Percentiles rank a stretch among this genome's conserved stretches.
Evolutionary conservation across 2,888 invertebrate species (phyloP).

Genomic region (Cerceris rybyensis): DNA sequence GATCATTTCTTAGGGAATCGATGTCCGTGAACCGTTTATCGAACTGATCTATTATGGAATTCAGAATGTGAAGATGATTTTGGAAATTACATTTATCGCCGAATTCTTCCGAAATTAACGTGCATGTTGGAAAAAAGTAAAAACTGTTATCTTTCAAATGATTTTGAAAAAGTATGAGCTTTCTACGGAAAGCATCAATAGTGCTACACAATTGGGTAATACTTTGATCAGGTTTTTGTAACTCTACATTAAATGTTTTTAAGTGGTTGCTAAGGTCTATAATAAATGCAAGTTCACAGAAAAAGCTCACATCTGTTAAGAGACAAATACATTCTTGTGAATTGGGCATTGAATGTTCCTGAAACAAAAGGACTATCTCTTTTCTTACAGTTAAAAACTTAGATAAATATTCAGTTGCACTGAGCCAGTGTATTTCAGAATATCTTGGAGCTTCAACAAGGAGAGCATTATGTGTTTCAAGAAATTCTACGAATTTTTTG

Average conservation of each 20-base stretch:
- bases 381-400: conserved; percentile 15
- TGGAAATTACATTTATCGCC: background rate
- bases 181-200: background rate
- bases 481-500: conserved; percentile 8
- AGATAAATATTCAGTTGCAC: conserved; percentile 4
- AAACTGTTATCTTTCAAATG: background rate
- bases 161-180: background rate
- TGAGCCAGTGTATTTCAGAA: conserved; percentile 5
- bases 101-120: background rate
- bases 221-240: background rate
- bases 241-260: background rate
- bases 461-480: conserved; percentile 1
- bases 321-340: background rate
- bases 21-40: background rate
- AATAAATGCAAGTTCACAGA: background rate
- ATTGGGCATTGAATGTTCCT: background rate
- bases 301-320: background rate
- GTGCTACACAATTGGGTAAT: background rate
- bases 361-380: conserved; percentile 1
- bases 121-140: background rate
- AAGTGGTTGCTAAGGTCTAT: background rate
- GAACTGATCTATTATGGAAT: background rate
- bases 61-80: background rate
- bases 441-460: background rate
- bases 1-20: background rate